Base-by-base conservation (phyloP, 2,888 invertebrate genomes). In the Keiferia lycopersicella region DNA sequence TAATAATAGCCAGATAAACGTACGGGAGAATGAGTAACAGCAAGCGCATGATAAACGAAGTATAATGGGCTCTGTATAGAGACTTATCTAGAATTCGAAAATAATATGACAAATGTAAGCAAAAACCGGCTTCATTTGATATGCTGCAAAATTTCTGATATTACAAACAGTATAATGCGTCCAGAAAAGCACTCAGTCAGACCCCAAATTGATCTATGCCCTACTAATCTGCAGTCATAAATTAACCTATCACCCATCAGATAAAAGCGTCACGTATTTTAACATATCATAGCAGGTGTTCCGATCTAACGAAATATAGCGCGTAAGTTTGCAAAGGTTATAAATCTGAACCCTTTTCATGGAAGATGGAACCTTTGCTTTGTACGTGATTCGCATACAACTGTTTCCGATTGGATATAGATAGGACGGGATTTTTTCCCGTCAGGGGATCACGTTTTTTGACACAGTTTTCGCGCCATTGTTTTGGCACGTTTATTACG, bases 341-440 rank as follows among this genome's bases (percentile, higher is more conserved):
- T 74, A 74, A 74, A 74, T 74, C 71, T 69, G 50, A 71, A 74
- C 74, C 74, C 72, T 74, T 74, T 72, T 74, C 71, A 71, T 70
- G 68, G 66, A 65, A 67, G 71, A 72, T 70, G 70, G 71, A 69
- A 71, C 71, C 69, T 72, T 71, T 70, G 64, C 62, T 64, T 34
- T 51, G 64, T 53, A 70, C 72, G 73, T 74, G 73, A 68, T 67
- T 62, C 66, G 69, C 69, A 69, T 70, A 64, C 66, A 70, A 67
- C 45, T 53, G 61, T 34, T 64, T n/a, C 58, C 62, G 65, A 67
- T 68, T 63, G 51, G 64, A 58, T 66, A 66, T 67, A 65, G 66
- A 69, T 66, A 65, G 66, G 57, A 63, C 39, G 45, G 59, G 59
- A 59, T 59, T 60, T 68, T 66, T 48, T 45, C 41, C 48, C 30